Base-by-base conservation (phyloP, 1,140 invertebrate genomes). In the Brachionus koreanus region DNA sequence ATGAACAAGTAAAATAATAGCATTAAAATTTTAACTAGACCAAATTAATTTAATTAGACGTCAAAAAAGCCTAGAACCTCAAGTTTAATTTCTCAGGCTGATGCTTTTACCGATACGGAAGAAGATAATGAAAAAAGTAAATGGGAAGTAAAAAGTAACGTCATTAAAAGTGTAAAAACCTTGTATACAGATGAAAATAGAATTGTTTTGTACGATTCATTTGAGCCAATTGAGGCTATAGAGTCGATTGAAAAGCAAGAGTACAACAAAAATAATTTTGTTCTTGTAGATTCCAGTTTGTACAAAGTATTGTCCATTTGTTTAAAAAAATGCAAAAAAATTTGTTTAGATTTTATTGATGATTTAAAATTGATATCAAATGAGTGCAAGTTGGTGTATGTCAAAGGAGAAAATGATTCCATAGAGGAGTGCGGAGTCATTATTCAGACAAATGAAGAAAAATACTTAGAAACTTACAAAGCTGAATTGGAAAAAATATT, bases 401-500 rank as follows among this genome's bases (percentile, higher is more conserved):
- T 74, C 3, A 74, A 74, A 19, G 42, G 43, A 13, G 37, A 69
- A 39, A n/a, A 35, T 5, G 37, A 69, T n/a, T 6, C 19, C 10
- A 25, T 43, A 23, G 19, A 43, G 23, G 19, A 46, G 6, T 23
- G 39, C 2, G 39, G 39, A 0, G 12, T 74, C 25, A 25, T 46
- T 13, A 74, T 74, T 74, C 19, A 74, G 10, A 13, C 42, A 25
- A 5, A 29, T 25, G 69, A 74, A 25, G 39, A 43, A 46, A 74
- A 74, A 46, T 74, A 74, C 23, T 3, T 46, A 3, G 69, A 74
- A 46, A 4, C 69, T 3, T 74, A 74, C 9, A 74, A 25, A 35
- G 37, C 10, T 74, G 39, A 74, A 74, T 25, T 74, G 69, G 23
- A 74, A 46, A 74, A 74, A 74, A 25, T 74, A 49, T 13, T 74